These are phyloP conservation scores for Cottoperca gobio DNA, from an alignment of 2,797 vertebrate species.

Conservation along the genomic window DNA sequence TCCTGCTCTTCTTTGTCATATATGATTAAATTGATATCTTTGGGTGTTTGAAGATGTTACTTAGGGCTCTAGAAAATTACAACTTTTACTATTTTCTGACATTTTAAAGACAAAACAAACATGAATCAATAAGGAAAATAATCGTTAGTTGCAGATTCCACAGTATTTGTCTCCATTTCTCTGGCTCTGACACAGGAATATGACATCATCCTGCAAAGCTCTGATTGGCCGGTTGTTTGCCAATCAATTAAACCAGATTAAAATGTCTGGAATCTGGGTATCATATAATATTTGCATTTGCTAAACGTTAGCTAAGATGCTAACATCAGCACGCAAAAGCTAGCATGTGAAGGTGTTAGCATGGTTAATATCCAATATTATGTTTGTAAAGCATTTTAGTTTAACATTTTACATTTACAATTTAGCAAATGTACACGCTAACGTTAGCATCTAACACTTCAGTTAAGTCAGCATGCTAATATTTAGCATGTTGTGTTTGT, in stretches of 20 bases:
- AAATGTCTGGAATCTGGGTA: too few species aligned
- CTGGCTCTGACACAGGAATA: not conserved
- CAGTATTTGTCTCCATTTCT: not conserved
- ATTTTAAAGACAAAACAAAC: not conserved
- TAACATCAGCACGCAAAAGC: not conserved
- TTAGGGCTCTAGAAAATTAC: not conserved
- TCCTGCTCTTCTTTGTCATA: not conserved
- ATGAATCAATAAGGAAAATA: not conserved
- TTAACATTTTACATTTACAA: too few species aligned
- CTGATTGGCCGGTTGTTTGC: not conserved
- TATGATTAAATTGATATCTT: not conserved
- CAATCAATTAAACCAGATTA: not conserved
- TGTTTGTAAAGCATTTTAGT: too few species aligned
- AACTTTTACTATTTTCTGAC: not conserved
- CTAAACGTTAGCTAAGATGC: not conserved
- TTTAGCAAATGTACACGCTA: not conserved
- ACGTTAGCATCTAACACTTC: too few species aligned
- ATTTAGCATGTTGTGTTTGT: not conserved
- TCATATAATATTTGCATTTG: not conserved
- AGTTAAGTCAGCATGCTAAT: not conserved
- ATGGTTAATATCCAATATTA: not conserved
- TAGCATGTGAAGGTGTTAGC: not conserved
- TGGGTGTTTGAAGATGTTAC: not conserved
- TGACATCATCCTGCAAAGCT: not conserved
- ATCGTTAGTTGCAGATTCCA: not conserved